These are phyloP conservation scores for Cancer borealis DNA, from an alignment of 2,888 invertebrate genomes.

Conservation along the genomic window DNA sequence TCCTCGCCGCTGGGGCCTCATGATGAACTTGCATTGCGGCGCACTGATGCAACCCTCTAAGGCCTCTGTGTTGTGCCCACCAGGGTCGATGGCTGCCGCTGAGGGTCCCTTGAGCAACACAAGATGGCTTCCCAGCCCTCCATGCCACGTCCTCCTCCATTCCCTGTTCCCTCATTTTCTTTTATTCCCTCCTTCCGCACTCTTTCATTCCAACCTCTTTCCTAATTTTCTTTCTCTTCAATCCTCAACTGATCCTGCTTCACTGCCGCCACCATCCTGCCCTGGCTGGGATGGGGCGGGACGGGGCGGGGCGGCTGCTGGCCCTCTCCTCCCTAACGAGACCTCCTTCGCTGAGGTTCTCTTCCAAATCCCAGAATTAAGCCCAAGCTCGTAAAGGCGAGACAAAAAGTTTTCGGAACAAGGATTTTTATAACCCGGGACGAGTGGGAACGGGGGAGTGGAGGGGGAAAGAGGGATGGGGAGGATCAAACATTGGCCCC, in stretches of 20 bases:
- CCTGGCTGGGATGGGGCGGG: neutral
- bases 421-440: constrained; percentile 31
- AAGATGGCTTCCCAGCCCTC: neutral
- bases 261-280: neutral
- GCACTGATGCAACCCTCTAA: neutral
- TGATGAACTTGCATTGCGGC: neutral
- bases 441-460: neutral
- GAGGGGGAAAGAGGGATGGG: neutral
- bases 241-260: neutral
- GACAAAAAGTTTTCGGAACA: constrained; percentile 38
- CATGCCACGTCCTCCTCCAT: neutral
- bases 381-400: constrained; percentile 31
- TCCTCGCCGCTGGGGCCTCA: neutral
- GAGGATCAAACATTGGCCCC: neutral
- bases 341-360: constrained; percentile 28
- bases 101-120: neutral
- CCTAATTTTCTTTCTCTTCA: constrained; percentile 33
- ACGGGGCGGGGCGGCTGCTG: constrained; percentile 2
- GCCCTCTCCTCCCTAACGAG: neutral
- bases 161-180: neutral
- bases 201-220: neutral
- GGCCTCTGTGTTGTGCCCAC: neutral
- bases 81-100: neutral
- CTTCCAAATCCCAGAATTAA: constrained; percentile 42
- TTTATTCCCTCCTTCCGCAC: neutral